phyloP scores from a whole-genome alignment of 2,797 vertebrate genomes.

The Numenius phaeopus region DNA sequence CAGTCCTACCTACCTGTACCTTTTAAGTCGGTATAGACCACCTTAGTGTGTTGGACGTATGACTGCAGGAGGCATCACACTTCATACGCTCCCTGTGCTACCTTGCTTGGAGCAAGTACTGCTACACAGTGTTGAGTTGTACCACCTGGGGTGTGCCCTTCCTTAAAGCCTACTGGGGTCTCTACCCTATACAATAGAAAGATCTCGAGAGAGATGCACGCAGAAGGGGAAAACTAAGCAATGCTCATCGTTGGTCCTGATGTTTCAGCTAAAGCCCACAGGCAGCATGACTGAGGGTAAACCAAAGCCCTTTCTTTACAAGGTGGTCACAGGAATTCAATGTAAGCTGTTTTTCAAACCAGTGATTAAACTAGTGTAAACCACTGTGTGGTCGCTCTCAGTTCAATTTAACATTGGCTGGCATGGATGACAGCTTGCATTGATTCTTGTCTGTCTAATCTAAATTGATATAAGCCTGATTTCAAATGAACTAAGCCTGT shows the following conservation, averaged over 20 bases:
- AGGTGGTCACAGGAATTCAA: background rate
- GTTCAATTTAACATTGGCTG: conserved; percentile 1
- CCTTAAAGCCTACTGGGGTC: background rate
- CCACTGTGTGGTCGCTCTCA: background rate
- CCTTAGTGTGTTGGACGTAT: background rate
- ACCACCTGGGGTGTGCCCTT: background rate
- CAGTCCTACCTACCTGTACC: background rate
- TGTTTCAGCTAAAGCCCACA: background rate
- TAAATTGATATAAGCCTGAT: conserved; percentile 29
- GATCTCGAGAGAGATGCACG: background rate
- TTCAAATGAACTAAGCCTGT: conserved; percentile 23
- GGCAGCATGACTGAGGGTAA: background rate
- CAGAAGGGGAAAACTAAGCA: background rate
- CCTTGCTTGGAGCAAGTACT: background rate
- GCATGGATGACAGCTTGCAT: background rate
- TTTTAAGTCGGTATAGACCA: background rate
- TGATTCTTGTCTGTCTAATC: conserved; percentile 44
- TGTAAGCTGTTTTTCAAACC: background rate
- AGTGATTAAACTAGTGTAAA: background rate
- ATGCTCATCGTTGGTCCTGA: background rate
- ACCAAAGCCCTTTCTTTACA: background rate
- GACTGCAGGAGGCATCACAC: background rate
- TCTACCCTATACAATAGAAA: background rate
- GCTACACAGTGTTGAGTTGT: accelerated
- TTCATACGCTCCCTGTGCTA: background rate